Percentiles rank a stretch among this genome's conserved stretches.
phyloP scores from a whole-genome alignment of 2,797 vertebrate genomes.

The Mallotus villosus region DNA sequence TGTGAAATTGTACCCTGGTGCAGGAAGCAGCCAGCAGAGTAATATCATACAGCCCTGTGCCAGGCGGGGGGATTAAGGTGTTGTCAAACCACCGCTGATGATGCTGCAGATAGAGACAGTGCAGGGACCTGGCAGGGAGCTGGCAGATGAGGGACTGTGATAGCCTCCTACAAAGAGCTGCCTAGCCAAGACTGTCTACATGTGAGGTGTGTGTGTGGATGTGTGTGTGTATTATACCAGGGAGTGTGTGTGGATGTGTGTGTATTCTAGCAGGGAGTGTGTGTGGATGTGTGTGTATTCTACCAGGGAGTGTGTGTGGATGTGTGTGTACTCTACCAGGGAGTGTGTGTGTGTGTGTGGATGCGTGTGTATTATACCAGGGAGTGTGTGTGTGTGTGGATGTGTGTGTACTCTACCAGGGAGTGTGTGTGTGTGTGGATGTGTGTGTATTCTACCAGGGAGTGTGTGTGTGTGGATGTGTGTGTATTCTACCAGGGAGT shows the following conservation, averaged over 20 bases:
- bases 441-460: constrained; percentile 21
- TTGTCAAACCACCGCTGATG: constrained; percentile 62
- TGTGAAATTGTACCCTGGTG: constrained; percentile 70
- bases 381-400: constrained; percentile 24
- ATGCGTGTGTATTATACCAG: constrained; percentile 23
- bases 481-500: neutral
- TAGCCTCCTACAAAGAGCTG: constrained; percentile 49
- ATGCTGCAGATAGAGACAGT: constrained; percentile 53
- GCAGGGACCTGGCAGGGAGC: constrained; percentile 38
- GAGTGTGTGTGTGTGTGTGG: constrained; percentile 13
- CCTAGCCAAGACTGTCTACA: constrained; percentile 31
- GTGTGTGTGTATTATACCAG: constrained; percentile 18
- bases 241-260: constrained; percentile 20
- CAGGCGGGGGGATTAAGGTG: constrained; percentile 67
- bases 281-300: constrained; percentile 25
- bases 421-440: constrained; percentile 13
- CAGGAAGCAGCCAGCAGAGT: constrained; percentile 62
- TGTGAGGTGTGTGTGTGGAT: constrained; percentile 31
- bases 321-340: constrained; percentile 11
- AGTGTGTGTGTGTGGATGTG: constrained; percentile 23
- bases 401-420: neutral
- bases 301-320: constrained; percentile 24
- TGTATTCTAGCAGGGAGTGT: constrained; percentile 21
- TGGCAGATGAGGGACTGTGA: constrained; percentile 42
- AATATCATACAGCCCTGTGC: constrained; percentile 58